These are phyloP conservation scores for Gorsachius goisagi DNA, from an alignment of 2,113 vertebrate genomes.

Conservation along the genomic window DNA sequence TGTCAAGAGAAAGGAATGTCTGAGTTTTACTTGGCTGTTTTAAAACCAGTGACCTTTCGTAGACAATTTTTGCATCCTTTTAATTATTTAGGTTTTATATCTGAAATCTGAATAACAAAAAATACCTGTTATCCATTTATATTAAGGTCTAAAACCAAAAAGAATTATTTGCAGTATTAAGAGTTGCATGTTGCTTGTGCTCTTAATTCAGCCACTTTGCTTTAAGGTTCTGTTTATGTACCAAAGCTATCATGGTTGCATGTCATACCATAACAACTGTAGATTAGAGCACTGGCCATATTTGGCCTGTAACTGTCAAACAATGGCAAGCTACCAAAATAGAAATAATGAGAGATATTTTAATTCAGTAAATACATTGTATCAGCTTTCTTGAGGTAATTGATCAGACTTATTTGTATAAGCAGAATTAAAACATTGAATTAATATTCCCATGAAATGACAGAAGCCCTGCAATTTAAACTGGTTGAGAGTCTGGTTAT, in stretches of 20 bases:
- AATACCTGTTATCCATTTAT: neutral
- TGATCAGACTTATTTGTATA: neutral
- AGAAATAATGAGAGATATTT: neutral
- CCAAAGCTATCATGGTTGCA: neutral
- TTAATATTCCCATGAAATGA: neutral
- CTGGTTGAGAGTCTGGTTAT: neutral
- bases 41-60: fast-evolving
- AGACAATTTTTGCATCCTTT: neutral
- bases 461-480: neutral
- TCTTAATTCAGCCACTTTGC: neutral
- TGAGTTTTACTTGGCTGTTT: neutral
- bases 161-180: neutral
- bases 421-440: neutral
- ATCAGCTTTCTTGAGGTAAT: neutral
- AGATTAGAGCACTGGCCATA: neutral
- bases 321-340: neutral
- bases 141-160: neutral
- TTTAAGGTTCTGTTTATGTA: neutral
- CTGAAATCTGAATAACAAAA: neutral
- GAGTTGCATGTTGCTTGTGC: neutral
- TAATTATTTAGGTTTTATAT: neutral
- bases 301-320: neutral
- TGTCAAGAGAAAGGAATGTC: neutral
- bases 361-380: neutral
- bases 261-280: neutral